Evolutionary conservation across 2,888 invertebrate species (phyloP).

Genomic region (Ectemnius continuus): DNA sequence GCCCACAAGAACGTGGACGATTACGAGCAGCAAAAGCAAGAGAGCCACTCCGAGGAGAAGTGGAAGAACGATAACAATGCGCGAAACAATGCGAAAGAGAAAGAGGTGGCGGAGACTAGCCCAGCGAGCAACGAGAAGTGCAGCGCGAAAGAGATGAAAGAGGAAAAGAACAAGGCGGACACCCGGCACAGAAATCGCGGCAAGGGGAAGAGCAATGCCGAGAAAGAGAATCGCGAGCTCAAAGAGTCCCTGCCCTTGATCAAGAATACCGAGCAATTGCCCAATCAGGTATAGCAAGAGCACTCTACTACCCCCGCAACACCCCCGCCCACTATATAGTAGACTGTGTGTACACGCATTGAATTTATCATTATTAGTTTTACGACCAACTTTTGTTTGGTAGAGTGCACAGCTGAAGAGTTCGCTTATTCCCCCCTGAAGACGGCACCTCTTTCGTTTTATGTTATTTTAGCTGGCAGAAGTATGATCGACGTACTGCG

Average conservation of each 20-base stretch:
- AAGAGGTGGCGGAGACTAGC: constrained; percentile 41
- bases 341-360: constrained; percentile 41
- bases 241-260: constrained; percentile 19
- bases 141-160: constrained; percentile 74
- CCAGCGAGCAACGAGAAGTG: constrained; percentile 46
- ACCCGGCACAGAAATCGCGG: constrained; percentile 70
- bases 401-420: no score
- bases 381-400: constrained; percentile 2
- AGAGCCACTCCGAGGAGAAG: constrained; percentile 35
- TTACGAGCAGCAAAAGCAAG: constrained; percentile 37
- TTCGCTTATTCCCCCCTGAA: no score
- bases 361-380: constrained; percentile 19
- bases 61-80: constrained; percentile 35
- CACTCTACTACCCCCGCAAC: constrained; percentile 35
- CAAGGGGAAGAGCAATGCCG: constrained; percentile 55
- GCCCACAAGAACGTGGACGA: constrained; percentile 51
- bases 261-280: constrained; percentile 49
- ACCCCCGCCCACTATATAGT: no score
- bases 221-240: constrained; percentile 30
- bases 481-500: no score
- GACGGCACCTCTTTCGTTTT: no score
- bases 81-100: constrained; percentile 36
- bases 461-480: no score
- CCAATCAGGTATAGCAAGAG: constrained; percentile 62
- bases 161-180: constrained; percentile 75